Evolutionary conservation across 2,113 vertebrate genomes (phyloP).

Genomic region (Naja naja): DNA sequence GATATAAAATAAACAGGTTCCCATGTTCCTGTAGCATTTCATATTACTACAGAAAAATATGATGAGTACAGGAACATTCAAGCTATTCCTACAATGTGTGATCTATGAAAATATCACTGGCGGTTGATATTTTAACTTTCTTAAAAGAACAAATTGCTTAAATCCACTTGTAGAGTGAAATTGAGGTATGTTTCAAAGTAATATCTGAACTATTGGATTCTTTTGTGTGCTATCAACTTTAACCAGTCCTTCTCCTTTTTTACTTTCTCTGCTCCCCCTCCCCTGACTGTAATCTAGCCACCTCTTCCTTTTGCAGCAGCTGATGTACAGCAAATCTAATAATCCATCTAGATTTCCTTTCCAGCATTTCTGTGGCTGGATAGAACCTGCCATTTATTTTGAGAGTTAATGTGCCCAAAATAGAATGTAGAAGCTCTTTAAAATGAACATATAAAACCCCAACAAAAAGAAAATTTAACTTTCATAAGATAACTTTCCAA

Average conservation of each 20-base stretch:
- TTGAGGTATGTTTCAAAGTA: not conserved
- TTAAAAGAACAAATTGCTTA: not conserved
- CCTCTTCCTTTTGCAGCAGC: not conserved
- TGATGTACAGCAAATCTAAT: not conserved
- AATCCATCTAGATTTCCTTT: not conserved
- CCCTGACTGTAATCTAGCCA: not conserved
- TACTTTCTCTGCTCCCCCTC: not conserved
- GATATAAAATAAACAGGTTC: not conserved
- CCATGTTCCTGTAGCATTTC: not conserved
- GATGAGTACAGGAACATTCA: not conserved
- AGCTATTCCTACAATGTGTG: not conserved
- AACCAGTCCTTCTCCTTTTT: not conserved
- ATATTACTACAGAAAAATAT: not conserved
- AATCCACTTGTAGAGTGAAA: not conserved
- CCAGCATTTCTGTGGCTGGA: not conserved
- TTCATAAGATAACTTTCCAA: not conserved
- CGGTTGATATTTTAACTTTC: not conserved
- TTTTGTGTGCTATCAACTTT: not conserved
- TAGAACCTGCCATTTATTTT: not conserved
- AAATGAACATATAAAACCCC: not conserved
- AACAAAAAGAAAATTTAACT: not conserved
- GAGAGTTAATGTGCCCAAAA: conserved; percentile 2
- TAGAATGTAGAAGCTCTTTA: not conserved
- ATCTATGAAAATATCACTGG: not conserved
- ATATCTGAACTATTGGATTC: not conserved